Evolutionary conservation across 2,888 invertebrate species (phyloP).

Genomic region (Cheiracanthium punctorium): DNA sequence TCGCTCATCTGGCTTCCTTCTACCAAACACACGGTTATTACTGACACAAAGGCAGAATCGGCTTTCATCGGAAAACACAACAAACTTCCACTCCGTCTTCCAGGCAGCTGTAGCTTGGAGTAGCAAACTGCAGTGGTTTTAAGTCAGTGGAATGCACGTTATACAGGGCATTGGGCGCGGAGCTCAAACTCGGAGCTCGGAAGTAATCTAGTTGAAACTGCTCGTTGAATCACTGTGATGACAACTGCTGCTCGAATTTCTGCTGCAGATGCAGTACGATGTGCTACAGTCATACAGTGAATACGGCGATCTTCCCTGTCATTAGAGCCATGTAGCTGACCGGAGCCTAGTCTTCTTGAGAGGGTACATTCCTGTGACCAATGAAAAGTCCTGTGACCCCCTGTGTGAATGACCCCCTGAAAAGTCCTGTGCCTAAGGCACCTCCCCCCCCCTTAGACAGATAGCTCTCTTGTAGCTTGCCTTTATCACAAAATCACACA

Average conservation of each 20-base stretch:
- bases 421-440: too few species aligned
- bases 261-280: constrained; percentile 6
- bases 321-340: neutral
- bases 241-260: neutral
- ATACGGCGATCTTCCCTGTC: neutral
- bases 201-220: neutral
- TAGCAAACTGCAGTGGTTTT: too few species aligned
- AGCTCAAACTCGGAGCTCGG: neutral
- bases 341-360: neutral
- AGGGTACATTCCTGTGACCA: neutral
- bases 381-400: too few species aligned
- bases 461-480: too few species aligned
- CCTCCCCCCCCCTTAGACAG: too few species aligned
- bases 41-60: neutral
- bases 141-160: too few species aligned
- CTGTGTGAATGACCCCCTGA: too few species aligned
- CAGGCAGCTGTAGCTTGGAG: neutral
- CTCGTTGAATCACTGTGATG: neutral
- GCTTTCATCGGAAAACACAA: neutral
- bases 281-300: neutral
- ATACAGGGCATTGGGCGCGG: neutral
- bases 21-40: neutral
- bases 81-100: neutral
- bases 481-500: too few species aligned
- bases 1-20: neutral